Base-by-base conservation (phyloP, 2,888 invertebrate species). In the Volucella inflata region DNA sequence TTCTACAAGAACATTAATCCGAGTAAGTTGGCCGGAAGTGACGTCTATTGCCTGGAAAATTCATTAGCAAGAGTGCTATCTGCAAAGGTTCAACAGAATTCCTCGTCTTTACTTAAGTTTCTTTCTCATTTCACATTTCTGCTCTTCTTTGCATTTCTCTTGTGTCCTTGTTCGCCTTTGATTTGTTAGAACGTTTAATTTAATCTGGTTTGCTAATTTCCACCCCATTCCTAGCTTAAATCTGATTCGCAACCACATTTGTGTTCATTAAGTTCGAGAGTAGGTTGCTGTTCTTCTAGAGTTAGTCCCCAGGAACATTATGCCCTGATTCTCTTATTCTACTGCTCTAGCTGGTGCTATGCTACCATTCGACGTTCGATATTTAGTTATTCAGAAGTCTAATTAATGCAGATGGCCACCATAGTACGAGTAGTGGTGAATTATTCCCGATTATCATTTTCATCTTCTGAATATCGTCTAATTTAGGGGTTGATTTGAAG, bases 121-220 rank as follows among this genome's bases (percentile, higher is more conserved):
- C 68, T 38, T 81, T 4, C 46, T 50, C 36, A 67, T 67, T 67
- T 67, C 55, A 71, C 65, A 65, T 51, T 40, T 50, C 53, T 30
- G 44, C 40, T 30, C 60, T 55, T 48, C 51, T 51, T 67, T 17
- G 44, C 53, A 38, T 46, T 55, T 50, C 30, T 21, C 11, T 40
- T 8, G n/a, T 21, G n/a, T 8, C 30, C 21, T 60, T 14, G 40
- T 65, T 51, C 74, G 53, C 55, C 71, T 84, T 84, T 80, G 85
- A 81, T 85, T 85, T 81, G 81, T 85, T 72, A 53, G 76, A 84
- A 80, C 84, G 75, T 80, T 80, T 84, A 80, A 84, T 84, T 76
- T 84, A 84, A 84, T 84, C 84, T 75, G 68, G 59, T 65, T 76
- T 75, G 75, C 60, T 70, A 65, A 80, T 75, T 71, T 71, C 60